A percentile compares a stretch with the other conserved stretches of the same genome.
Evolutionary conservation across 2,888 invertebrate genomes (phyloP).

Genomic region (Apotomis betuletana): DNA sequence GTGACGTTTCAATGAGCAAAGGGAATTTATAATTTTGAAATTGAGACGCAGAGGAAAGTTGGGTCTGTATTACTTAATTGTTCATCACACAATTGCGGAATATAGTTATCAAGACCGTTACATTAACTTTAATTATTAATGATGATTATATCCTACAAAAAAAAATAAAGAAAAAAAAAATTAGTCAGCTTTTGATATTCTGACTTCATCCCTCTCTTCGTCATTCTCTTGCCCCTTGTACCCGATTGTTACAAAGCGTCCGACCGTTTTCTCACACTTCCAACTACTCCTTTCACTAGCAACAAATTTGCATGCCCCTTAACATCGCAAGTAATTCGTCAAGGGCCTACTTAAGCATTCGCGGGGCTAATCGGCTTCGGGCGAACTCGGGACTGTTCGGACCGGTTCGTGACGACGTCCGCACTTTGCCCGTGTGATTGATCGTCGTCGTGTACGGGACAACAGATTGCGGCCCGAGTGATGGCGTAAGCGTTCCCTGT

Average conservation of each 20-base stretch:
- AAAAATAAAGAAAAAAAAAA: too few species aligned
- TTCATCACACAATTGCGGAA: too few species aligned
- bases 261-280: background rate
- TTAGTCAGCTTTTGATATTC: too few species aligned
- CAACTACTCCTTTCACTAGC: background rate
- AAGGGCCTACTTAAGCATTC: conserved; percentile 38
- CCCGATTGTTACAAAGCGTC: background rate
- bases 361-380: conserved; percentile 35
- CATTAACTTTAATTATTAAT: too few species aligned
- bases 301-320: conserved; percentile 36
- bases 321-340: conserved; percentile 39
- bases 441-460: conserved; percentile 32
- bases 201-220: too few species aligned
- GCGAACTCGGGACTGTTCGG: conserved; percentile 26
- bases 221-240: background rate
- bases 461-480: conserved; percentile 27
- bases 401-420: conserved; percentile 32
- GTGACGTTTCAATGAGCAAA: too few species aligned
- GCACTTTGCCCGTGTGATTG: conserved; percentile 36
- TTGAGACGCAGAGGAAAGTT: too few species aligned
- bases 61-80: too few species aligned
- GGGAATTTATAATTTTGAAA: too few species aligned
- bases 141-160: too few species aligned
- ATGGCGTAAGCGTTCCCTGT: conserved; percentile 10
- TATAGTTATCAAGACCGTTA: too few species aligned